Conservation (phyloP, 1,140 invertebrate species). For the Solen grandis region DNA sequence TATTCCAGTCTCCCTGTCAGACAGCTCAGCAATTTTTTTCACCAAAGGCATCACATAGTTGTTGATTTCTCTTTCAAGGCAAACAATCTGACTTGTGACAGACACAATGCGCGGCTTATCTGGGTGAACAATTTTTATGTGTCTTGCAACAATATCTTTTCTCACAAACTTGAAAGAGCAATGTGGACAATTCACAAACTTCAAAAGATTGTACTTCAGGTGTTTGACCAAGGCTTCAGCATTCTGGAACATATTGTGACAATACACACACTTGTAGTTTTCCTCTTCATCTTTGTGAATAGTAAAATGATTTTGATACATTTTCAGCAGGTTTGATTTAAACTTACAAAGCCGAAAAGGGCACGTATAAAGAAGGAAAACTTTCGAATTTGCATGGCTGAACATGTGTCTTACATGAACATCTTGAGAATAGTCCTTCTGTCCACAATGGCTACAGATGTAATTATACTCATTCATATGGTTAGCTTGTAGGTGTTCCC, state of each 20-base stretch:
- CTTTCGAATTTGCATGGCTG: slow-evolving; percentile 46
- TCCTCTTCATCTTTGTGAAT: slow-evolving; percentile 29
- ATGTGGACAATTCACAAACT: slow-evolving; percentile 53
- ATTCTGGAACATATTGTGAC: slow-evolving; percentile 37
- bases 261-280: slow-evolving; percentile 38
- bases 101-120: slow-evolving; percentile 37
- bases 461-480: slow-evolving; percentile 43
- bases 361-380: slow-evolving; percentile 50
- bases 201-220: slow-evolving; percentile 48
- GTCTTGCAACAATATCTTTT: slow-evolving; percentile 24
- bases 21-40: not conserved
- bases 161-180: slow-evolving; percentile 57
- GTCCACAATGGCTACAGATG: slow-evolving; percentile 55
- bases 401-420: slow-evolving; percentile 51
- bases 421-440: slow-evolving; percentile 47
- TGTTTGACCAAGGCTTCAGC: slow-evolving; percentile 36
- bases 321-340: slow-evolving; percentile 52
- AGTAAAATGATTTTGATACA: slow-evolving; percentile 41
- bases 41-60: slow-evolving; percentile 20
- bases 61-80: slow-evolving; percentile 49
- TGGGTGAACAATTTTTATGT: slow-evolving; percentile 47
- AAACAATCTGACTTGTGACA: slow-evolving; percentile 54
- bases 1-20: not conserved
- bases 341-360: slow-evolving; percentile 41
- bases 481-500: slow-evolving; percentile 29